Percentiles rank a stretch among this genome's conserved stretches.
phyloP scores from a whole-genome alignment of 2,797 vertebrate species.

The Muraenolepis orangiensis region DNA sequence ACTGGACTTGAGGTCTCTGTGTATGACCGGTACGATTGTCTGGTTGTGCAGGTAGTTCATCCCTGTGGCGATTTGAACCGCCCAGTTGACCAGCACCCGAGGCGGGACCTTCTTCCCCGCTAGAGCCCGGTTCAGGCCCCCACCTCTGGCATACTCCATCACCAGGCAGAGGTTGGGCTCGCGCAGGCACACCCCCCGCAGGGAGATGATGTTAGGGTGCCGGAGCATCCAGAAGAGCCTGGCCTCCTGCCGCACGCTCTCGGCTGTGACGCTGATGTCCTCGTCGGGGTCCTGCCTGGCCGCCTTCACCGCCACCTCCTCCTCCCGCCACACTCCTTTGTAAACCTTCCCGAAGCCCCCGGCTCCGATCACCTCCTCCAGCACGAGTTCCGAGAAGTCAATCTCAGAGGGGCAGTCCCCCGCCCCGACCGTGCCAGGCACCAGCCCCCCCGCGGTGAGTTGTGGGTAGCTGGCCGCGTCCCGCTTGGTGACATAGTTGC shows the following conservation, averaged over 20 bases:
- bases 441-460: conserved; percentile 65
- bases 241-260: conserved; percentile 87
- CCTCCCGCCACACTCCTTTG: conserved; percentile 78
- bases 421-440: conserved; percentile 60
- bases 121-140: conserved; percentile 83
- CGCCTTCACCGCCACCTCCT: conserved; percentile 89
- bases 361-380: conserved; percentile 89
- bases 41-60: conserved; percentile 93
- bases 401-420: conserved; percentile 81
- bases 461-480: conserved; percentile 66
- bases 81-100: conserved; percentile 91
- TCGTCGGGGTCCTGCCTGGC: conserved; percentile 87
- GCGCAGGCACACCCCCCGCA: conserved; percentile 83
- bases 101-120: conserved; percentile 86
- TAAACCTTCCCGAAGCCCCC: conserved; percentile 93
- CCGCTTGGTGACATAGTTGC: conserved; percentile 84
- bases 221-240: conserved; percentile 86
- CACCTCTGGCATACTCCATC: conserved; percentile 90
- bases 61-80: conserved; percentile 88
- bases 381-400: conserved; percentile 81
- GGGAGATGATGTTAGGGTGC: conserved; percentile 87
- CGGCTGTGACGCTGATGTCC: conserved; percentile 82
- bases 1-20: conserved; percentile 93
- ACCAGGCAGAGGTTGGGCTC: conserved; percentile 89
- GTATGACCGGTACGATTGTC: conserved; percentile 87